Base-by-base conservation (phyloP, 1,140 invertebrate genomes). In the Sipha flava region DNA sequence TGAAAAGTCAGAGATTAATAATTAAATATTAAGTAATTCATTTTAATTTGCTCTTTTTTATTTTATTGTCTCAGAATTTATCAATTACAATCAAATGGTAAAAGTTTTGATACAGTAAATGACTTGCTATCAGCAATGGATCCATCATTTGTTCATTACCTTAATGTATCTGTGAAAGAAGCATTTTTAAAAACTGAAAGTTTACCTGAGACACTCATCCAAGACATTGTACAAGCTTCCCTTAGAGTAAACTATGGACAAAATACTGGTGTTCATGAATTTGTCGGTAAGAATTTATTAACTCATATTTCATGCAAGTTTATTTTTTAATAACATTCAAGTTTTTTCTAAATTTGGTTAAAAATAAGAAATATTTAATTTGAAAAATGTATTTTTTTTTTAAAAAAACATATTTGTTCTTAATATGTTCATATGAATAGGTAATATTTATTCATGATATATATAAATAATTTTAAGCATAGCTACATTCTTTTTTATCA, bases 211-310 rank as follows among this genome's bases (percentile, higher is more conserved):
- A 14, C n/a, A 23, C 10, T 90, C 26, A 89, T 91, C 16, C 79
- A 89, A 79, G 90, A 92, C 84, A 79, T 91, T 26, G 88, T 89
- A 2, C 83, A 86, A 81, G 87, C 88, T 10, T 87, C 88, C 26
- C 83, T 88, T 37, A 86, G 87, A 59, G 87, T 87, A 0, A 91
- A 92, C 85, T 92, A 92, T 83, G 90, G 90, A 43, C 91, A 92
- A 84, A 86, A 86, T 29, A 86, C 86, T 2, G 83, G 87, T 79
- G 84, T 90, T 31, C 90, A 89, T 80, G 87, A 87, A 80, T 90
- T 92, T 85, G 89, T 91, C 72, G 90, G 88, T 88, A 84, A 84
- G 86, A 57, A n/a, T 31, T 37, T 37, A 12, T 45, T 23, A n/a
- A 21, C 5, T 3, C 2, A 34, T 16, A 43, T 12, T 43, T 1